A percentile compares a stretch with the other conserved stretches of the same genome.
These are phyloP conservation scores for Atherinosoma microstoma DNA, from an alignment of 2,797 vertebrate species.

Conservation along the genomic window DNA sequence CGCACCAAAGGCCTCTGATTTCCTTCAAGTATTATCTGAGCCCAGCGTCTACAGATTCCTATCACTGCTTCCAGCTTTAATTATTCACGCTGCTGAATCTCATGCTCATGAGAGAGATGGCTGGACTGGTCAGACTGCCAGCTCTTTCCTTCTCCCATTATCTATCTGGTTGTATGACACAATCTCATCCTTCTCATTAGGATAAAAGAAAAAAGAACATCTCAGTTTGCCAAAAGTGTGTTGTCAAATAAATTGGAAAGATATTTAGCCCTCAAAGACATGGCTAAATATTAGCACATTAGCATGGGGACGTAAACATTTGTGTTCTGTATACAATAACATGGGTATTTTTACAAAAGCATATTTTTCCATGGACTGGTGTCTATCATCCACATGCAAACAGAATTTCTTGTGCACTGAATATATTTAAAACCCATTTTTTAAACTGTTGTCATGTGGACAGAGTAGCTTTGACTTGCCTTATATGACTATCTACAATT, in stretches of 20 bases:
- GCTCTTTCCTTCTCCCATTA: conserved; percentile 47
- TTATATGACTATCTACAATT: neutral
- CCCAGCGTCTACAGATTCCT: conserved; percentile 77
- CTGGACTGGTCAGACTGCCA: conserved; percentile 55
- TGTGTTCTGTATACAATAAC: neutral
- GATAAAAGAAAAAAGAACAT: conserved; percentile 40
- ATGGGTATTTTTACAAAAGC: neutral
- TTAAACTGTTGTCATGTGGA: neutral
- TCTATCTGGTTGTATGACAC: conserved; percentile 57
- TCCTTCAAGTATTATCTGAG: conserved; percentile 74
- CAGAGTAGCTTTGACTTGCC: neutral
- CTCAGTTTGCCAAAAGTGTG: conserved; percentile 1
- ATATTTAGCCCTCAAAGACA: neutral
- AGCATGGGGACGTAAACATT: neutral
- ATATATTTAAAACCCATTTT: too few species aligned
- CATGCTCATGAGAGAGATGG: conserved; percentile 74
- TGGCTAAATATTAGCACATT: neutral
- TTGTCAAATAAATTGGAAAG: neutral
- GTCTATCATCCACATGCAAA: neutral
- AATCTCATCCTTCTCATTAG: conserved; percentile 56
- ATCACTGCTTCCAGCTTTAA: conserved; percentile 78
- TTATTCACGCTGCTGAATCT: conserved; percentile 83
- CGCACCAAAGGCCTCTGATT: conserved; percentile 64
- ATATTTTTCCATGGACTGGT: neutral
- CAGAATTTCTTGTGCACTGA: too few species aligned